These are phyloP conservation scores for Entomobrya multifasciata DNA, from an alignment of 2,888 invertebrate genomes.

Conservation along the genomic window DNA sequence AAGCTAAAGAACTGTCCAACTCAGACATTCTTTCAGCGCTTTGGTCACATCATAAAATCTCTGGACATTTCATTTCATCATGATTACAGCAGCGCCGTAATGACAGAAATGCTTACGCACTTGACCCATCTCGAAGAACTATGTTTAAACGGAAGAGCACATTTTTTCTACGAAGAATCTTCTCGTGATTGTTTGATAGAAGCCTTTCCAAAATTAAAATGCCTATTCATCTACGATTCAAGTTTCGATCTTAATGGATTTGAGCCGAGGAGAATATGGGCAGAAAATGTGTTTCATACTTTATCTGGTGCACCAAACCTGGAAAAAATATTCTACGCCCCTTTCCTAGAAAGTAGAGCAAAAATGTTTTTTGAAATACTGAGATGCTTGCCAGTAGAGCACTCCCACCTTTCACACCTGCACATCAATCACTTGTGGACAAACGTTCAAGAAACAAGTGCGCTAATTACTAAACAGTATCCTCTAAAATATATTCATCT, in stretches of 20 bases:
- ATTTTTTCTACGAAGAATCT: slow-evolving; percentile 61
- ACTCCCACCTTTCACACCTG: slow-evolving; percentile 46
- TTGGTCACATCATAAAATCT: slow-evolving; percentile 51
- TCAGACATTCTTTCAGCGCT: slow-evolving; percentile 52
- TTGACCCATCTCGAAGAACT: slow-evolving; percentile 62
- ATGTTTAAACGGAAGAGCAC: slow-evolving; percentile 67
- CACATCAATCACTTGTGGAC: slow-evolving; percentile 69
- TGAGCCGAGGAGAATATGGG: slow-evolving; percentile 65
- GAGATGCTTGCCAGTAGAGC: slow-evolving; percentile 51
- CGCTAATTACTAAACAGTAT: slow-evolving; percentile 44
- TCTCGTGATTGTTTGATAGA: slow-evolving; percentile 36
- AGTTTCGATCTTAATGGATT: slow-evolving; percentile 67
- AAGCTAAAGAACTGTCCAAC: slow-evolving; percentile 42
- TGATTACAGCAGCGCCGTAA: slow-evolving; percentile 55
- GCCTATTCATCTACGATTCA: slow-evolving; percentile 69
- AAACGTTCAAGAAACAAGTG: slow-evolving; percentile 45
- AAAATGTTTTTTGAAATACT: slow-evolving; percentile 69
- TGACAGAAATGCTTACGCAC: slow-evolving; percentile 40
- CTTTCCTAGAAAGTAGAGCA: slow-evolving; percentile 64
- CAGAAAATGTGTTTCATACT: slow-evolving; percentile 69
- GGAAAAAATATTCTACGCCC: slow-evolving; percentile 65
- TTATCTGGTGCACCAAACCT: slow-evolving; percentile 52
- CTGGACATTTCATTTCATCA: slow-evolving; percentile 70
- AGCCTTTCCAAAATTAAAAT: slow-evolving; percentile 54
- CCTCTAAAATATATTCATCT: slow-evolving; percentile 70